Conservation (phyloP, 2,113 vertebrate species). For the Cyanoderma ruficeps region DNA sequence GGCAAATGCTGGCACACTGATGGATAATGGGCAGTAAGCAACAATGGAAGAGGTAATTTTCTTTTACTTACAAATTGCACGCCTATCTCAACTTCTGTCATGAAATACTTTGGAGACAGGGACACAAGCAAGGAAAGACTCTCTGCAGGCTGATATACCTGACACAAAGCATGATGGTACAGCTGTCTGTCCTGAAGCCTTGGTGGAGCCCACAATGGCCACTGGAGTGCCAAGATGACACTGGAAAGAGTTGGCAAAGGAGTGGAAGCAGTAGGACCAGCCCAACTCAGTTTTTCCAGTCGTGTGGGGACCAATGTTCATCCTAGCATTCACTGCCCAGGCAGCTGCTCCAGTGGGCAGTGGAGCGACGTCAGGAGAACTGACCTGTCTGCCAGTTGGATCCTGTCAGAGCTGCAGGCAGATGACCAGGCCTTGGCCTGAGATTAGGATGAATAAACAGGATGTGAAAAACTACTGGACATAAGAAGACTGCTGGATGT, state of each 20-base stretch:
- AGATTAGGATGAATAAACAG: neutral
- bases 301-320: neutral
- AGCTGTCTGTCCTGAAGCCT: neutral
- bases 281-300: neutral
- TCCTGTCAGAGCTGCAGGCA: neutral
- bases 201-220: neutral
- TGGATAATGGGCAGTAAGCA: neutral
- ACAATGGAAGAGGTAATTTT: neutral
- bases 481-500: neutral
- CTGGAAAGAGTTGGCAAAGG: neutral
- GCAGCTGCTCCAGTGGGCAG: neutral
- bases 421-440: neutral
- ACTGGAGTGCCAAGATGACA: neutral
- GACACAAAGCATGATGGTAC: neutral
- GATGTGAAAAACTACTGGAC: neutral
- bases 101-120: neutral
- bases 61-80: neutral
- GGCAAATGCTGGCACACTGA: neutral
- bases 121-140: rapidly evolving
- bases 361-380: rapidly evolving
- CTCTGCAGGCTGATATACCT: rapidly evolving
- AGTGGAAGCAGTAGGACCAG: neutral
- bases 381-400: neutral
- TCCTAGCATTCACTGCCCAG: rapidly evolving
- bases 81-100: neutral